Conservation (phyloP, 2,888 invertebrate genomes). For the Agonopterix heracliana region DNA sequence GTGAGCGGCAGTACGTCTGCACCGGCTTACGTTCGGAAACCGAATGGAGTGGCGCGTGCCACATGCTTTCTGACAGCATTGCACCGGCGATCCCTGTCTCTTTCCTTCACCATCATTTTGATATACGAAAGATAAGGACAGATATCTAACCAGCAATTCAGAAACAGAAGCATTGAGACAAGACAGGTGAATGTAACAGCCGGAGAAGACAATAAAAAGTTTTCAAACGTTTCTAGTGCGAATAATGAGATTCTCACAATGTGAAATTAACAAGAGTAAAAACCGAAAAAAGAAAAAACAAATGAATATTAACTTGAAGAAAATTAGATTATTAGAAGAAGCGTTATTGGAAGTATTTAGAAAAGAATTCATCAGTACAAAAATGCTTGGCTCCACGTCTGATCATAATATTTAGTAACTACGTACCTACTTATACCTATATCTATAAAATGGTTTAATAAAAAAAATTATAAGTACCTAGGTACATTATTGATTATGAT, state of each 20-base stretch:
- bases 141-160: slow-evolving; percentile 33
- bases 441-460: too few relatives aligned
- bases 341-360: too few relatives aligned
- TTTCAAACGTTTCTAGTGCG: slow-evolving; percentile 56
- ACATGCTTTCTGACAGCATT: slow-evolving; percentile 51
- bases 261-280: slow-evolving; percentile 2
- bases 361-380: too few relatives aligned
- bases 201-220: slow-evolving; percentile 60
- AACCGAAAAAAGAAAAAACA: neutral
- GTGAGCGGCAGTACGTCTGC: slow-evolving; percentile 42
- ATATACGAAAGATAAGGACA: slow-evolving; percentile 51
- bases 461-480: too few relatives aligned
- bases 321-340: too few relatives aligned
- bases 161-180: slow-evolving; percentile 37
- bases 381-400: too few relatives aligned
- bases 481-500: too few relatives aligned
- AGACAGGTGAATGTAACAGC: slow-evolving; percentile 67
- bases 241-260: slow-evolving; percentile 29
- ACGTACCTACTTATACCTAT: too few relatives aligned
- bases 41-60: slow-evolving; percentile 73
- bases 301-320: neutral
- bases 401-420: too few relatives aligned
- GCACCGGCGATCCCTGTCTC: slow-evolving; percentile 48
- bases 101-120: slow-evolving; percentile 40
- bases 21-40: slow-evolving; percentile 52